These are phyloP conservation scores for Ericerus pela DNA, from an alignment of 1,140 invertebrate genomes.

Conservation along the genomic window DNA sequence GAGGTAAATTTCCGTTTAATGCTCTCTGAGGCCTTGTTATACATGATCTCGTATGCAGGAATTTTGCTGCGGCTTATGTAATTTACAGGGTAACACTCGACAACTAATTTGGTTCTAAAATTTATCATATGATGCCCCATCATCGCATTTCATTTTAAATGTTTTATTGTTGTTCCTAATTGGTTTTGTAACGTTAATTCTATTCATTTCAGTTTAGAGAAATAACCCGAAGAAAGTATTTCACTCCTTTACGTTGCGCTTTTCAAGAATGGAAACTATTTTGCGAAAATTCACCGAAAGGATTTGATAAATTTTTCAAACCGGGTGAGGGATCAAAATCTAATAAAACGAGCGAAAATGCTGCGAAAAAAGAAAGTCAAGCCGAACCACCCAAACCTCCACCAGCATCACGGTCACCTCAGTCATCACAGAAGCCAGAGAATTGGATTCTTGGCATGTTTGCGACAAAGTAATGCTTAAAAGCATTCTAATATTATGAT, in stretches of 20 bases:
- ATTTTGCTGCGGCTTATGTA: no score
- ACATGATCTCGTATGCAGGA: no score
- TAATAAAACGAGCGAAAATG: slow-evolving; percentile 5
- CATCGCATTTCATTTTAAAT: not conserved
- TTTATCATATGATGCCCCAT: not conserved
- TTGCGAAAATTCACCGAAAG: slow-evolving; percentile 64
- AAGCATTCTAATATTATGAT: not conserved
- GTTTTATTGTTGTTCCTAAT: no score
- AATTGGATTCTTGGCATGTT: slow-evolving; percentile 23
- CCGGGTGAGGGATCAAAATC: slow-evolving; percentile 34
- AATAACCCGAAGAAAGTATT: slow-evolving; percentile 4
- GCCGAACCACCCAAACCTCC: slow-evolving; percentile 19
- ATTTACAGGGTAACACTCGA: no score
- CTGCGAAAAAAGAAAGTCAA: slow-evolving; percentile 19
- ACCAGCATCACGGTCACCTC: not conserved
- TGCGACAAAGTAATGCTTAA: slow-evolving; percentile 17
- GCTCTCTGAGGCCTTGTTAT: no score
- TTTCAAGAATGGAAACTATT: slow-evolving; percentile 40
- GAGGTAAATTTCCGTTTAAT: not conserved
- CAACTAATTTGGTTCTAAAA: not conserved
- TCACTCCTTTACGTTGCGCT: slow-evolving; percentile 20
- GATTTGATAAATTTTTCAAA: slow-evolving; percentile 82
- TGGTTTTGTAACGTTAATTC: no score
- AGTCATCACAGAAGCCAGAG: slow-evolving; percentile 10
- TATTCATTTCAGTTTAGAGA: slow-evolving; percentile 1